phyloP scores from a whole-genome alignment of 2,888 invertebrate genomes.

The Polydrusus cervinus region DNA sequence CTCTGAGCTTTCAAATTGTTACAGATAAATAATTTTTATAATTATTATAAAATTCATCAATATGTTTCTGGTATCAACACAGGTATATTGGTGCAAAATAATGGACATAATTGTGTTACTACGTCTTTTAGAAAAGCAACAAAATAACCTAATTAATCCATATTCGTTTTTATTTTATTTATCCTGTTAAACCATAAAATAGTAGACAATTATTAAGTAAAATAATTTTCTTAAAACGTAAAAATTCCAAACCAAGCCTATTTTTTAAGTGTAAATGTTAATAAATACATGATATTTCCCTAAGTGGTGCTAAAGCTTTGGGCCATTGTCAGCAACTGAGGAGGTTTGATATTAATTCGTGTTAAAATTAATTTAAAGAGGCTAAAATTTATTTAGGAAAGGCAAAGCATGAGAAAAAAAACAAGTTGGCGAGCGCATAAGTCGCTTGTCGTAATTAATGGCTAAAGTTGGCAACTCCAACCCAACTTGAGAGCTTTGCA shows the following conservation, averaged over 20 bases:
- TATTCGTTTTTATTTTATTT: too few relatives aligned
- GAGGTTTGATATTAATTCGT: slow-evolving; percentile 53
- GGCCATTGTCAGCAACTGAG: slow-evolving; percentile 22
- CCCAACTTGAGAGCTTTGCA: slow-evolving; percentile 68
- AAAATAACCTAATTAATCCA: too few relatives aligned
- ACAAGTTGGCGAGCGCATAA: slow-evolving; percentile 57
- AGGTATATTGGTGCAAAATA: too few relatives aligned
- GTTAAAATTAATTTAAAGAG: slow-evolving; percentile 55
- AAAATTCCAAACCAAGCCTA: slow-evolving; percentile 13
- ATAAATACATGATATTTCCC: slow-evolving; percentile 36
- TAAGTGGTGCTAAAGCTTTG: slow-evolving; percentile 1
- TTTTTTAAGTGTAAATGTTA: slow-evolving; percentile 36
- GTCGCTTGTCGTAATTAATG: slow-evolving; percentile 68
- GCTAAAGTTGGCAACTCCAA: slow-evolving; percentile 67
- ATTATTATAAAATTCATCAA: too few relatives aligned
- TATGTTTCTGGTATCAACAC: too few relatives aligned
- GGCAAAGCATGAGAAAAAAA: slow-evolving; percentile 38
- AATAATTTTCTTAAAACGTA: neutral
- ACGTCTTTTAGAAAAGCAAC: too few relatives aligned
- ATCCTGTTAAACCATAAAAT: neutral
- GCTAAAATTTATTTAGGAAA: slow-evolving; percentile 53
- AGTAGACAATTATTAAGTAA: neutral
- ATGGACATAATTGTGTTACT: too few relatives aligned
- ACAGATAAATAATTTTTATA: too few relatives aligned
- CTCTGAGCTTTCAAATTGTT: too few relatives aligned